Evolutionary conservation across 2,113 vertebrate species (phyloP).

Genomic region (Chloebia gouldiae): DNA sequence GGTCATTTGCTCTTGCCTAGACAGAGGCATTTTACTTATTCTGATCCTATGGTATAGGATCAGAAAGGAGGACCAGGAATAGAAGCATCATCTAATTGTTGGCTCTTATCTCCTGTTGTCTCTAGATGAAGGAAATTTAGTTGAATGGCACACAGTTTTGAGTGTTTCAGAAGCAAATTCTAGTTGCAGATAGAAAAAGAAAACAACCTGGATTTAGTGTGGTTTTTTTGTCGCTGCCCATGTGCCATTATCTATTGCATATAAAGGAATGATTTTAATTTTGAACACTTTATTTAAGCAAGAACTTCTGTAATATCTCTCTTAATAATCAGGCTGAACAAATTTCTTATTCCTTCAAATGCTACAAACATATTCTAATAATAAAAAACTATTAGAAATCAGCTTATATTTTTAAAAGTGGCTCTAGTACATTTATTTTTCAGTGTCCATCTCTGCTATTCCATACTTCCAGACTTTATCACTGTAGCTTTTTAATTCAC

Average conservation of each 20-base stretch:
- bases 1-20: background rate
- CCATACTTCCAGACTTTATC: background rate
- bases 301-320: background rate
- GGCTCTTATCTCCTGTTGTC: background rate
- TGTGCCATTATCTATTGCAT: background rate
- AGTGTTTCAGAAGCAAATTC: background rate
- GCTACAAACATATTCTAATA: background rate
- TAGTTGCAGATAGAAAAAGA: background rate
- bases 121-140: background rate
- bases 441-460: background rate
- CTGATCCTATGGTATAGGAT: background rate
- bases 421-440: background rate
- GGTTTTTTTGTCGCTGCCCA: background rate
- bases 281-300: background rate
- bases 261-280: background rate
- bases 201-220: background rate
- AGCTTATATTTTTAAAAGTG: background rate
- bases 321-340: background rate
- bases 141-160: background rate
- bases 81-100: background rate
- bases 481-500: background rate
- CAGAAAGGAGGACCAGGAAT: background rate
- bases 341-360: background rate
- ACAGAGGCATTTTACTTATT: background rate
- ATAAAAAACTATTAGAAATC: background rate